Conservation (phyloP, 1,140 invertebrate species). For the Cydia fagiglandana region DNA sequence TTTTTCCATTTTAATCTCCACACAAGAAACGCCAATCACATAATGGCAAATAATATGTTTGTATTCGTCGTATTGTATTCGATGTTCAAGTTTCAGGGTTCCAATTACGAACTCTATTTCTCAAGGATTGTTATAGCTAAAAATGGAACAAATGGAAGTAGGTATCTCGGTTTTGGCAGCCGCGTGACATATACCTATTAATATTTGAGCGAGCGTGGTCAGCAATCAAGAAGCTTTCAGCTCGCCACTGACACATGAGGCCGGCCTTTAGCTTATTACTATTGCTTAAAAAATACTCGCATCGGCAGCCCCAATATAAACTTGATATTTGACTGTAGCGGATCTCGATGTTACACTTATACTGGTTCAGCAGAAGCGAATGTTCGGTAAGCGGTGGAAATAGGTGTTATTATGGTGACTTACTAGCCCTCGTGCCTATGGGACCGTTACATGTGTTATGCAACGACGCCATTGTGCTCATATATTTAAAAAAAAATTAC, state of each 20-base stretch:
- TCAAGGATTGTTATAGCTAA: neutral
- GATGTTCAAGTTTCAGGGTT: neutral
- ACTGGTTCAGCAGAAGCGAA: neutral
- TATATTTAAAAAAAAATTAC: neutral
- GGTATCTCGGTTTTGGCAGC: neutral
- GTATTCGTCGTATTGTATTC: neutral
- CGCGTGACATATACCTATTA: constrained; percentile 12
- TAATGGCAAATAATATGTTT: too few species aligned
- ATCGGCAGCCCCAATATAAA: neutral
- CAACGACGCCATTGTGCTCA: neutral
- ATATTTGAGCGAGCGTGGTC: constrained; percentile 30
- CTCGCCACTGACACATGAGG: constrained; percentile 14
- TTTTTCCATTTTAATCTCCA: too few species aligned
- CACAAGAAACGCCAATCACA: neutral
- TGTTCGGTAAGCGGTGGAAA: neutral
- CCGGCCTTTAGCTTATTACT: neutral
- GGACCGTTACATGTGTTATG: constrained; percentile 8
- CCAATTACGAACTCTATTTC: neutral
- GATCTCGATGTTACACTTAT: neutral
- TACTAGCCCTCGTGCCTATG: neutral
- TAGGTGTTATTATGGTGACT: neutral
- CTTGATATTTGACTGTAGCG: neutral
- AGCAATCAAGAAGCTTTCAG: constrained; percentile 29
- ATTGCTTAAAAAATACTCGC: neutral
- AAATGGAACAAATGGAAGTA: neutral